These are phyloP conservation scores for Paguma larvata DNA, from an alignment of 2,797 vertebrate species.

Conservation along the genomic window DNA sequence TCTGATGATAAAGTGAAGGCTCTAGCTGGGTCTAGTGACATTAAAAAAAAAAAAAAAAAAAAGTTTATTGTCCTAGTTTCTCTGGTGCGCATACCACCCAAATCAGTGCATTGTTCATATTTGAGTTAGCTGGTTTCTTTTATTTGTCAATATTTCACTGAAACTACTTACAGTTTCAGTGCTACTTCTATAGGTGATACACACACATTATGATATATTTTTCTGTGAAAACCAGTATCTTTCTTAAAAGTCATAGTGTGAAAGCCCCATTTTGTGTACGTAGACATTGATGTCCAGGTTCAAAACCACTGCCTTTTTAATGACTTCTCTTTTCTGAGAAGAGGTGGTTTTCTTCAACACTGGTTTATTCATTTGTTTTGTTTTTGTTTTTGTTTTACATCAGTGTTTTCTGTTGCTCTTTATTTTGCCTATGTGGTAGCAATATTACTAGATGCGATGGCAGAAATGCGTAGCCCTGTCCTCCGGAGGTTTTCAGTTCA, in stretches of 20 bases:
- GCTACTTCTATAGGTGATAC: background rate
- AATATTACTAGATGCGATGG: background rate
- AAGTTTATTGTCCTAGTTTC: background rate
- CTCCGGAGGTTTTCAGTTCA: background rate
- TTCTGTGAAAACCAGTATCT: background rate
- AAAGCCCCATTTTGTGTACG: background rate
- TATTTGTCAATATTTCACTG: background rate
- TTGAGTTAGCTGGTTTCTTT: background rate
- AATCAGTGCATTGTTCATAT: background rate
- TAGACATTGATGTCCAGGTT: background rate
- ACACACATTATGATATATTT: background rate
- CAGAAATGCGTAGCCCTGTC: background rate
- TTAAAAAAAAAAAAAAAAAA: background rate
- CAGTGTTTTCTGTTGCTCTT: background rate
- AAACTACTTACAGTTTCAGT: background rate
- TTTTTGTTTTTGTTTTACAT: background rate
- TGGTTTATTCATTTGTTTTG: background rate
- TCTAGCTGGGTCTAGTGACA: background rate
- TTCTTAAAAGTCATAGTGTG: background rate
- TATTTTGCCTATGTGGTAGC: background rate
- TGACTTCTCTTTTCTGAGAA: background rate
- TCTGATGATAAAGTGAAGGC: background rate
- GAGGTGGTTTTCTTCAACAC: background rate
- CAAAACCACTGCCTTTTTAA: background rate
- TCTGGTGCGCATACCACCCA: background rate